Evolutionary conservation across 2,888 invertebrate genomes (phyloP), one percentile per base, ranked within the genome.

Genomic region (Caenorhabditis sp.): DNA sequence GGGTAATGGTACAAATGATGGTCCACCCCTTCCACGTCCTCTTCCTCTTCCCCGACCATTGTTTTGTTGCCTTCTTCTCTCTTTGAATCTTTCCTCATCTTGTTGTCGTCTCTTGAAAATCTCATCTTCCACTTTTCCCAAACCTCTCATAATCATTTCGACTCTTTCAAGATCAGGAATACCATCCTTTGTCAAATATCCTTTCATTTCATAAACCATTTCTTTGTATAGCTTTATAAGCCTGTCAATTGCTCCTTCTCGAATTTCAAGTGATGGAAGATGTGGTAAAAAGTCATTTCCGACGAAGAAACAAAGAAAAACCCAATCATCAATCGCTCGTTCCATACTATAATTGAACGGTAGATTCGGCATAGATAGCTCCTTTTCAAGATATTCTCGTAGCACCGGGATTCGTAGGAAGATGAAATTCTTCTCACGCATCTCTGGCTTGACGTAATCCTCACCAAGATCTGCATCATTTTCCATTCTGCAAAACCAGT

Each of bases 231-330:
- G 90, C 81, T 91, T 92, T 7, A 99, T 93, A 21, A 99, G 91
- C 63, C 96, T 91, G 89, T 99, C 97, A 59, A 99, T 96, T 0
- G 99, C 86, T 49, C 82, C 82, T 70, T 87, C 90, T 85, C 90
- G 91, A 87, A 99, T 99, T 91, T 99, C 97, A 82, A 99, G 90
- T 61, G 96, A 96, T 4, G 99, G 99, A 79, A 99, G 91, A 90
- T 99, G 99, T 0, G 99, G 99, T 84, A 99, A 89, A 88, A 99
- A 99, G 90, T 99, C 99, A 88, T 99, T 99, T 59, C 99, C 99
- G 7, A 87, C 87, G 72, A 99, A 99, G 90, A 99, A 99, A 88
- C 99, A 99, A 95, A 99, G 96, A 84, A 92, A 91, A 20, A 92
- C 97, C 97, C 97, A 99, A 89, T 99, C 99, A 88, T 99, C 99